Conservation (phyloP, 2,888 invertebrate genomes). For the Allolobophora icterica region DNA sequence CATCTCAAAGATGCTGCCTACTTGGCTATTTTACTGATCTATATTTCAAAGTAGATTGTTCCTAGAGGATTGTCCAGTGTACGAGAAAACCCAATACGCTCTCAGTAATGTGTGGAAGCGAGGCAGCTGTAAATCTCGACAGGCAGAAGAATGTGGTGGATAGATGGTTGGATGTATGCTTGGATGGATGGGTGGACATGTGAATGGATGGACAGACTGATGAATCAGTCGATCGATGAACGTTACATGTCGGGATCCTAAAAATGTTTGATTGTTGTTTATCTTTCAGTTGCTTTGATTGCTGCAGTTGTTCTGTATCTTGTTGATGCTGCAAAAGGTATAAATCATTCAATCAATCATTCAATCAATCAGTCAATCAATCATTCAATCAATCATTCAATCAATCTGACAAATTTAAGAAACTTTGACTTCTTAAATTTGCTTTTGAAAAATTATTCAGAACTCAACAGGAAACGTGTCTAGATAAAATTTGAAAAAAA, state of each 20-base stretch:
- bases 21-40: too few species aligned
- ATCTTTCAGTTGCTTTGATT: conserved; percentile 60
- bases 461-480: background rate
- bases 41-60: too few species aligned
- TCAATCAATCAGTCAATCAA: background rate
- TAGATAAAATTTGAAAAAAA: background rate
- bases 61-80: too few species aligned
- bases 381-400: background rate
- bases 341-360: background rate
- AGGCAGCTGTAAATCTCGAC: too few species aligned
- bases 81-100: too few species aligned
- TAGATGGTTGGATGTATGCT: too few species aligned
- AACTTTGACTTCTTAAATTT: background rate
- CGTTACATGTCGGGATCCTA: background rate
- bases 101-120: too few species aligned
- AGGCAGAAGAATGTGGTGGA: too few species aligned
- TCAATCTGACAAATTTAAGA: background rate
- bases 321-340: conserved; percentile 58
- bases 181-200: too few species aligned
- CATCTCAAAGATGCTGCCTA: background rate
- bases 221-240: too few species aligned
- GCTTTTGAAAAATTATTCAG: background rate
- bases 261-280: background rate
- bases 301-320: conserved; percentile 61
- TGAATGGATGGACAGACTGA: too few species aligned